Conservation (phyloP, 2,888 invertebrate genomes). For the Melolontha melolontha region DNA sequence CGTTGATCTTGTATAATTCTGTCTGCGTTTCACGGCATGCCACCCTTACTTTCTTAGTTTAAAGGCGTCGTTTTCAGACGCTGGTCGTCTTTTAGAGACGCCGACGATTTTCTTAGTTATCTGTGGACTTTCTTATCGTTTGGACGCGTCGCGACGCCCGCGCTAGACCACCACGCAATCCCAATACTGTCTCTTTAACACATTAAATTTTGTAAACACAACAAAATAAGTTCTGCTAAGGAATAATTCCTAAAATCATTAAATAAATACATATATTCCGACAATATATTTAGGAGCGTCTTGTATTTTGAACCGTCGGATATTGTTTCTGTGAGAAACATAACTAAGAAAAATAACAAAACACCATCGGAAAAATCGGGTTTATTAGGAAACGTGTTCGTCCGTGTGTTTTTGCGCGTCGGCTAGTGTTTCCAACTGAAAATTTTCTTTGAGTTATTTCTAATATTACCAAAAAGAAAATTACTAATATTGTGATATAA, state of each 20-base stretch:
- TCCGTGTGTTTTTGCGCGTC: not conserved
- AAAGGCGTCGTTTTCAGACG: constrained; percentile 66
- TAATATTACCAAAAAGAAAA: no score
- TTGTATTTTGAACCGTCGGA: no score
- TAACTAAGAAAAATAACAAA: constrained; percentile 18
- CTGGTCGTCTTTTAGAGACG: constrained; percentile 66
- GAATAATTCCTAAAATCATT: not conserved
- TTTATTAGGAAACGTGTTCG: not conserved
- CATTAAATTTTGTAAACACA: not conserved
- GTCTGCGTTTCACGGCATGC: constrained; percentile 53
- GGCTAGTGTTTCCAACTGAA: not conserved
- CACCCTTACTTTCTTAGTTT: constrained; percentile 64
- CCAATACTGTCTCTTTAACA: not conserved
- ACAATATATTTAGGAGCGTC: no score
- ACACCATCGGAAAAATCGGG: not conserved
- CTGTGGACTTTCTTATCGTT: constrained; percentile 65
- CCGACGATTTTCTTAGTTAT: constrained; percentile 66
- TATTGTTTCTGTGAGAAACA: constrained; percentile 9
- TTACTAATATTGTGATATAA: no score
- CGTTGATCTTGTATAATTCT: constrained; percentile 59
- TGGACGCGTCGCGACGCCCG: constrained; percentile 63
- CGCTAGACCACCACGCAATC: not conserved
- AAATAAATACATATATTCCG: no score
- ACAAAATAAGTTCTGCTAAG: constrained; percentile 1
- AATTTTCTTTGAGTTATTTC: no score